Base-by-base conservation (phyloP, 2,113 vertebrate genomes). In the Triplophysa tibetana region DNA sequence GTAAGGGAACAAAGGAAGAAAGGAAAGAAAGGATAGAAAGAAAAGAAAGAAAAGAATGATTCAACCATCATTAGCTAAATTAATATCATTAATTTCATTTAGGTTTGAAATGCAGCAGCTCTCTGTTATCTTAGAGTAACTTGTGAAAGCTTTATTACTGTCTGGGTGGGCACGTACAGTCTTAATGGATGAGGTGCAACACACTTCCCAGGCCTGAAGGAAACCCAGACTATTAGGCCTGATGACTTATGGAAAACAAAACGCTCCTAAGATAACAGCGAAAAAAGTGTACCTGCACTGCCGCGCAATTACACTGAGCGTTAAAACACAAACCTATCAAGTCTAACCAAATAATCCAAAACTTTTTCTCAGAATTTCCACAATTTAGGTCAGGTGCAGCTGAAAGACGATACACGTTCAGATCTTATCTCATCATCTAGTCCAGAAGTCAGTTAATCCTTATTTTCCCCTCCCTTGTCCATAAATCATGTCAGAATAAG, bases 131-230 rank as follows among this genome's bases (percentile, higher is more conserved):
- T 60, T 68, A n/a, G 54, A 74, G 26, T 70, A 43, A 72, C 29
- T 33, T 17, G 60, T 26, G 48, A 45, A 70, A 7, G 61, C 14
- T 68, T 48, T 52, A 56, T 63, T 69, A 76, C 63, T 38, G 33
- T 50, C 70, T 78, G 64, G 75, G 24, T 70, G 68, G 75, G 33
- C 54, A 63, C 23, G 33, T 68, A 56, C 77, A 54, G 61, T 76
- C 64, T 45, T 83, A 62, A 82, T 67, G 81, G 81, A 68, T 79
- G 67, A 70, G 72, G 66, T 70, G 60, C 60, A 78, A 58, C 65
- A 58, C 66, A 50, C 60, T 64, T 63, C 43, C 69, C 74, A 76
- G 74, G 61, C 24, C 26, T 76, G 24, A 65, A 76, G 74, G 74
- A 65, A 76, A 54, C 24, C 50, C 61, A 4, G 26, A 16, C 50